Percentiles rank a stretch among this genome's conserved stretches.
Conservation (phyloP, 1,140 invertebrate genomes). For the Trachelipus rathkii region DNA sequence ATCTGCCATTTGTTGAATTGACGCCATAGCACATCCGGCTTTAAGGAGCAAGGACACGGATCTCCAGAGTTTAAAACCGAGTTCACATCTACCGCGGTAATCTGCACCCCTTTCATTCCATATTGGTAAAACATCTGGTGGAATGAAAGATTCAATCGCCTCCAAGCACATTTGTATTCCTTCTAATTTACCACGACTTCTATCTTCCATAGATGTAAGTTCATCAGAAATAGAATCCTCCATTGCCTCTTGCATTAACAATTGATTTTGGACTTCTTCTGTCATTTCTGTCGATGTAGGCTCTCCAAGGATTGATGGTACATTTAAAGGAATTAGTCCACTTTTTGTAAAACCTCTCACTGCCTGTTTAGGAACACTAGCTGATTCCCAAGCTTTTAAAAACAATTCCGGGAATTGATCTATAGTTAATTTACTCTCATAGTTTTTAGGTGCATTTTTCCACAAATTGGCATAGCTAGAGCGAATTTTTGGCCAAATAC, state of each 20-base stretch:
- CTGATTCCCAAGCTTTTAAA: neutral
- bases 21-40: constrained; percentile 12
- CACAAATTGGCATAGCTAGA: neutral
- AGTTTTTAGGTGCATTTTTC: neutral
- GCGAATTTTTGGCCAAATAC: neutral
- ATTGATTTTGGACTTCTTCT: neutral
- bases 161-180: constrained; percentile 26
- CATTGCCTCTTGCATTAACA: neutral
- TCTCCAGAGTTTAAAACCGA: constrained; percentile 27
- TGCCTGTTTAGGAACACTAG: neutral
- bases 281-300: neutral
- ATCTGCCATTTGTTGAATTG: neutral
- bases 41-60: constrained; percentile 20
- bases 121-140: constrained; percentile 24
- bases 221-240: neutral
- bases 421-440: neutral
- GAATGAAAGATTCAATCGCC: constrained; percentile 24
- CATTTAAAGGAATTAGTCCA: neutral
- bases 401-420: neutral
- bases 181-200: constrained; percentile 18
- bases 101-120: constrained; percentile 17
- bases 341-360: neutral
- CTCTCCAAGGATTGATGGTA: neutral
- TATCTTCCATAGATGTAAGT: constrained; percentile 7
- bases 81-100: constrained; percentile 21